Evolutionary conservation across 2,797 vertebrate species (phyloP), one percentile per base, ranked within the genome.

Genomic region (Falco peregrinus): DNA sequence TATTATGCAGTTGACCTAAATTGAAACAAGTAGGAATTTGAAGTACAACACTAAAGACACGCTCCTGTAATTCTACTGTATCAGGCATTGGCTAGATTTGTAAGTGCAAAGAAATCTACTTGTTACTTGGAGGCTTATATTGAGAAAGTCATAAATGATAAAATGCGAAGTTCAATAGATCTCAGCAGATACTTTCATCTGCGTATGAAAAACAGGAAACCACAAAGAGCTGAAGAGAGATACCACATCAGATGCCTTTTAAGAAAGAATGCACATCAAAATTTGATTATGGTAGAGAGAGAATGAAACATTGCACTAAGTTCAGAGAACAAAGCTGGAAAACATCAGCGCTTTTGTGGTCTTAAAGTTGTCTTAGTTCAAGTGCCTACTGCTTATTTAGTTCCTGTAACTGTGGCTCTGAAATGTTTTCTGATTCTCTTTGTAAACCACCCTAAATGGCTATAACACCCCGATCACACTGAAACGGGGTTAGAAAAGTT

Each of bases 121-220:
- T 73, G 63, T 43, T 80, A 86, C 35, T 92, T 67, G 75, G 33
- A 94, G 65, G 78, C 35, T 86, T 82, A 53, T 13, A 88, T 51
- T 68, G 51, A 95, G 79, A 93, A 83, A 92, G 95, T 82, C 81
- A 95, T 85, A 96, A 92, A 92, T 71, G 81, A 95, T 65, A 89
- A 94, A 93, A 96, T 91, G 82, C 12, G 64, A 96, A 48, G 33
- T 80, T 93, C 82, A 96, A 96, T 96, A 97, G 88, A 92, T 77
- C 91, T 95, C 91, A 96, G 93, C 84, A 97, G 94, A 95, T 93
- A 77, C 73, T 95, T 95, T 97, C 95, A 89, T 97, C 93, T 97
- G 89, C 59, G 84, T 97, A 95, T 31, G 96, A 97, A 98, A 97
- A 98, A 98, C 98, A 98, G 98, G 98, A 98, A 98, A 98, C 98